phyloP scores from a whole-genome alignment of 1,140 invertebrate genomes.

The Agrilus planipennis region DNA sequence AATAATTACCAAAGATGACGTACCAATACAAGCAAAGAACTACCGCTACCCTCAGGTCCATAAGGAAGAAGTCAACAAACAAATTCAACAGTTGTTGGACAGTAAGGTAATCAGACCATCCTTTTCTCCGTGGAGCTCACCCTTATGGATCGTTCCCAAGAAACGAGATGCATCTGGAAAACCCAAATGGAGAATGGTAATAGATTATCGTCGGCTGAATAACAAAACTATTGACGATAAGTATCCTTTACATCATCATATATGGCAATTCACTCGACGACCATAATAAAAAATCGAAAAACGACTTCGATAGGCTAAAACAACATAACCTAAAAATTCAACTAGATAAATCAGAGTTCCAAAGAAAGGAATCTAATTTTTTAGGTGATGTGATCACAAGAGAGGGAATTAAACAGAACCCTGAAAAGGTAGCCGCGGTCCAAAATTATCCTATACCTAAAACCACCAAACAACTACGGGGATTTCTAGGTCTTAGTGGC shows the following conservation, averaged over 20 bases:
- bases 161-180: too few species aligned
- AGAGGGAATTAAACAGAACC: constrained; percentile 20
- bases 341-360: constrained; percentile 15
- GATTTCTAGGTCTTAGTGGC: constrained; percentile 21
- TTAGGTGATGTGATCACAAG: constrained; percentile 23
- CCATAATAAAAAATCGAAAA: constrained; percentile 4
- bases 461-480: constrained; percentile 12
- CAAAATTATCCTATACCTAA: constrained; percentile 19
- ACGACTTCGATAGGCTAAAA: not conserved
- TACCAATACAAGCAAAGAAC: too few species aligned
- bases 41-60: too few species aligned
- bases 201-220: too few species aligned
- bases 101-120: too few species aligned
- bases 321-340: constrained; percentile 4
- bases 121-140: too few species aligned
- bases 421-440: constrained; percentile 14
- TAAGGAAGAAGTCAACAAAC: too few species aligned
- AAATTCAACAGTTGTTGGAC: too few species aligned
- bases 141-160: too few species aligned
- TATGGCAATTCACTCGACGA: constrained; percentile 3
- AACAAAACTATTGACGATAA: too few species aligned
- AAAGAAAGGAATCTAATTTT: constrained; percentile 23
- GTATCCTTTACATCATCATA: constrained; percentile 5
- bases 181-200: too few species aligned
- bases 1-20: too few species aligned